Percentiles rank a stretch among this genome's conserved stretches.
phyloP scores from a whole-genome alignment of 2,797 vertebrate species.

The Semotilus atromaculatus region DNA sequence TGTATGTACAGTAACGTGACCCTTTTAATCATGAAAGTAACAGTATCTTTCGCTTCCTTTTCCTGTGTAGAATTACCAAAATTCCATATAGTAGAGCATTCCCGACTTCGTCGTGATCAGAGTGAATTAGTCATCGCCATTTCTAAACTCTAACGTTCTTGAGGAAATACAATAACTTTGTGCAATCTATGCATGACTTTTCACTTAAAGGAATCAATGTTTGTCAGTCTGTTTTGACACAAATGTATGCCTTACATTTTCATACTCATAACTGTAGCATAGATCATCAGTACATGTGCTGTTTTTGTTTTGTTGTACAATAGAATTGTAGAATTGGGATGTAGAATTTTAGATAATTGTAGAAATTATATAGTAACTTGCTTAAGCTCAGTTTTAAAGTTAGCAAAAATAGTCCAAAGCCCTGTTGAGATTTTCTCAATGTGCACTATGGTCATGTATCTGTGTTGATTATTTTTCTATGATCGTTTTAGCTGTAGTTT shows the following conservation, averaged over 20 bases:
- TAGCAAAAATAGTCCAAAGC: conserved; percentile 57
- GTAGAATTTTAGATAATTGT: conserved; percentile 17
- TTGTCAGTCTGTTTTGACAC: conserved; percentile 48
- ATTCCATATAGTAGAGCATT: conserved; percentile 52
- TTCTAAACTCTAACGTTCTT: conserved; percentile 50
- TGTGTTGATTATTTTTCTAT: conserved; percentile 36
- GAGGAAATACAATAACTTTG: conserved; percentile 62
- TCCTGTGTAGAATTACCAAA: conserved; percentile 47
- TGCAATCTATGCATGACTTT: conserved; percentile 80
- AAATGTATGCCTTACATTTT: conserved; percentile 65
- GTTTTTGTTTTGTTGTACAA: not conserved
- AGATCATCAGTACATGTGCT: conserved; percentile 44
- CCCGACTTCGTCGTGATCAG: conserved; percentile 39
- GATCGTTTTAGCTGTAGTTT: conserved; percentile 42
- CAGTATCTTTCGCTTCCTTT: conserved; percentile 28
- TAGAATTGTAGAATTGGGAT: conserved; percentile 4
- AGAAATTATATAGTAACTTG: conserved; percentile 35
- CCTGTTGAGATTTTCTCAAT: conserved; percentile 45
- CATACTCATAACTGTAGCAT: conserved; percentile 47
- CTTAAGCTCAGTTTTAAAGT: conserved; percentile 28
- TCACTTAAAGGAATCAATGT: conserved; percentile 57
- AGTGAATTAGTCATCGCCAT: conserved; percentile 50
- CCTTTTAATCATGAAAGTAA: conserved; percentile 36
- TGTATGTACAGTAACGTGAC: conserved; percentile 16
- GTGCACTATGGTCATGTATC: conserved; percentile 25